Conservation (phyloP, 2,797 vertebrate species). For the Mus caroli region DNA sequence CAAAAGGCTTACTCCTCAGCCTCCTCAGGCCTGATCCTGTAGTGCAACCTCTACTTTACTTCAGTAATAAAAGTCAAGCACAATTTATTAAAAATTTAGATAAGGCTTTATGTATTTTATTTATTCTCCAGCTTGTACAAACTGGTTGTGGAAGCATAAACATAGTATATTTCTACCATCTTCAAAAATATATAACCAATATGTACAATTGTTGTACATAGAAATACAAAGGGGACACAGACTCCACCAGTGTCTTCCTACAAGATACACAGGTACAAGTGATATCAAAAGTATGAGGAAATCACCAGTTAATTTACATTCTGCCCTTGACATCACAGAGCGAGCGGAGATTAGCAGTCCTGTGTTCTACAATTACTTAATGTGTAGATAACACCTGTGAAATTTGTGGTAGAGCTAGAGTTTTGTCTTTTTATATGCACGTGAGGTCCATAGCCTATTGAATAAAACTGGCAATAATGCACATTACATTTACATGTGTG, state of each 20-base stretch:
- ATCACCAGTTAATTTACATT: constrained; percentile 99
- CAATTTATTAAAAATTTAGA: constrained; percentile 81
- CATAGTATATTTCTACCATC: constrained; percentile 99
- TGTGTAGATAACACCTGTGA: constrained; percentile 98
- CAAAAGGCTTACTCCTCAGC: background rate
- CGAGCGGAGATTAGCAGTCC: constrained; percentile 97
- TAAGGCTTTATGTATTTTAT: constrained; percentile 92
- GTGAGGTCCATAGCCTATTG: constrained; percentile 94
- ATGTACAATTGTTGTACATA: constrained; percentile 99
- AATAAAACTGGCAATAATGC: constrained; percentile 95
- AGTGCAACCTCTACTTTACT: background rate
- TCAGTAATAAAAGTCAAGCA: constrained; percentile 46
- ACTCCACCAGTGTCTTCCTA: constrained; percentile 99
- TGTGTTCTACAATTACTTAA: constrained; percentile 98
- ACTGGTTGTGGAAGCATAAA: constrained; percentile 99
- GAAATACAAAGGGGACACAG: constrained; percentile 99
- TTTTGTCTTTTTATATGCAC: constrained; percentile 95
- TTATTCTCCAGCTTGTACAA: constrained; percentile 99
- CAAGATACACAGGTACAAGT: constrained; percentile 99
- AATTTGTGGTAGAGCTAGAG: constrained; percentile 94
- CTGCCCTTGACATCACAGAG: constrained; percentile 99
- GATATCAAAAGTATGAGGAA: constrained; percentile 97
- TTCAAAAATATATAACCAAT: constrained; percentile 99
- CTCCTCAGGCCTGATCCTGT: too few species aligned
- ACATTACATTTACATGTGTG: constrained; percentile 94